Base-by-base conservation (phyloP, 1,140 invertebrate species). In the Euborellia annulipes region DNA sequence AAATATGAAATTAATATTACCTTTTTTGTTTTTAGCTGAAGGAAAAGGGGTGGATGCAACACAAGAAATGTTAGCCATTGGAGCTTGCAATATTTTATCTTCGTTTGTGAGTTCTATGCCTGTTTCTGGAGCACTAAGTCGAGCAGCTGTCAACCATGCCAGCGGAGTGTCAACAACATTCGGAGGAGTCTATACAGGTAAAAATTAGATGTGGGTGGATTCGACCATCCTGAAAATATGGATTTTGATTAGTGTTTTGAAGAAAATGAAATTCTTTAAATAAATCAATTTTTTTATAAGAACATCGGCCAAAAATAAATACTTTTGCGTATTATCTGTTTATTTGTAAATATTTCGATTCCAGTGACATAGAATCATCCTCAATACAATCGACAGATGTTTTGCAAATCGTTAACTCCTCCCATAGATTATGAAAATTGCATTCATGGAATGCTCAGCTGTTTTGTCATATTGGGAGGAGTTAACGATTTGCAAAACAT, bases 51-150 rank as follows among this genome's bases (percentile, higher is more conserved):
- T 84, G 38, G 81, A 85, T 60, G 77, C 78, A 2, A 82, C 78
- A 11, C 81, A 85, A 60, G 82, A 87, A 62, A 83, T 85, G 78
- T 54, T 85, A 47, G 79, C 81, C 14, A 64, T 85, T 43, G 85
- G 84, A 19, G 57, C 76, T 4, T 84, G 82, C 57, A 94, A 92
- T 64, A 72, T 92, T 23, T 62, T 81, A 9, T 85, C 85, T 9
- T 81, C 84, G 3, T 88, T 92, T 60, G 78, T 89, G 13, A 75
- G 76, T 6, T 85, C 85, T 0, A 85, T 86, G 72, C 87, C 88
- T 9, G 76, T 89, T 20, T 87, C 85, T 37, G 87, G 82, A 41
- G 81, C 78, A n/a, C 68, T 86, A 27, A 82, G 79, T 14, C 68
- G 83, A 36, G 87, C 86, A 41, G 86, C 86, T 23, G 84, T 93